Evolutionary conservation across 2,888 invertebrate species (phyloP).

Genomic region (Gari tellinella): DNA sequence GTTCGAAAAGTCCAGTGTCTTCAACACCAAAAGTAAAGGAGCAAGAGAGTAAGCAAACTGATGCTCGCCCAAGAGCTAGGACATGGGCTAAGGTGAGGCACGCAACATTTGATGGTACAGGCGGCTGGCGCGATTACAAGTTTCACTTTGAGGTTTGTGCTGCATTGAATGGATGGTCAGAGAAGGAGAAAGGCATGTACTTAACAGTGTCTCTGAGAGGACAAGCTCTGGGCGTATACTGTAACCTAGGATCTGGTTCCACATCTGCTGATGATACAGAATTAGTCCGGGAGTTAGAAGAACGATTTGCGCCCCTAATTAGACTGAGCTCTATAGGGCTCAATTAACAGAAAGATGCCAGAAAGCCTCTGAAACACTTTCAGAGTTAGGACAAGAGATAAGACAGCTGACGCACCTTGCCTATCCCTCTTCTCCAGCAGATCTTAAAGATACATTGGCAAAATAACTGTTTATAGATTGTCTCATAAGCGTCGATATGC

Average conservation of each 20-base stretch:
- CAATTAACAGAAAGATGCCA: constrained; percentile 25
- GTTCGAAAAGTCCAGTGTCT: too few species aligned
- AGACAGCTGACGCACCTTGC: constrained; percentile 12
- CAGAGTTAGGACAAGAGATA: constrained; percentile 24
- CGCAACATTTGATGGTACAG: constrained; percentile 27
- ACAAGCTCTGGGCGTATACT: constrained; percentile 23
- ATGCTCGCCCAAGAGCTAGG: too few species aligned
- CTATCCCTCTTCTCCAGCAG: constrained; percentile 7
- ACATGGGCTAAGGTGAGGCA: constrained; percentile 1
- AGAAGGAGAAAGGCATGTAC: constrained; percentile 22
- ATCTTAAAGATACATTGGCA: constrained; percentile 12
- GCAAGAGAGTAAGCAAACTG: too few species aligned
- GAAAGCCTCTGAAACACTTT: constrained; percentile 11
- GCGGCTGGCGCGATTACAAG: too few species aligned
- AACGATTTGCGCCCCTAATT: constrained; percentile 16
- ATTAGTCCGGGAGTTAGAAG: constrained; percentile 12
- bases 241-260: constrained; percentile 4
- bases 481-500: constrained; percentile 12
- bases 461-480: constrained; percentile 13
- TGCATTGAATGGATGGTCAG: too few species aligned
- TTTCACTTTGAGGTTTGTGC: too few species aligned
- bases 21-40: background rate
- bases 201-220: constrained; percentile 22
- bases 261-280: background rate
- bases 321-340: constrained; percentile 21